Evolutionary conservation across 2,797 vertebrate genomes (phyloP).

Genomic region (Hoplostethus mediterraneus): DNA sequence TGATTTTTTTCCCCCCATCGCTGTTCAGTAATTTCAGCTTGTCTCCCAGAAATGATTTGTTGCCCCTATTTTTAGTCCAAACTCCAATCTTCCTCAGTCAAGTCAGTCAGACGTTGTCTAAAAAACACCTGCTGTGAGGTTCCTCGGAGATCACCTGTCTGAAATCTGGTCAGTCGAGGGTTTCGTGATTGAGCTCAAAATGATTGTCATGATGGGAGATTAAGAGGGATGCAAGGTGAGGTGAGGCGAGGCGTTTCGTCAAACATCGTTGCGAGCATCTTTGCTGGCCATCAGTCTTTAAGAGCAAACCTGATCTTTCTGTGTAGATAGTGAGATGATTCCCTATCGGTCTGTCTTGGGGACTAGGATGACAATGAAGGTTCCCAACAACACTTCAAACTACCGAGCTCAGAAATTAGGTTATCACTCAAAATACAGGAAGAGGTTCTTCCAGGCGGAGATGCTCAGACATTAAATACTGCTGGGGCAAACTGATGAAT

Average conservation of each 20-base stretch:
- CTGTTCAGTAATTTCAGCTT: constrained; percentile 84
- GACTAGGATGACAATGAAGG: constrained; percentile 21
- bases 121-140: constrained; percentile 81
- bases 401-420: constrained; percentile 32
- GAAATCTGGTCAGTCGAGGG: constrained; percentile 63
- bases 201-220: constrained; percentile 58
- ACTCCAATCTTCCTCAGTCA: constrained; percentile 77
- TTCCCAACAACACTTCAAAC: constrained; percentile 39
- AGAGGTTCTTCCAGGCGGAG: constrained; percentile 19
- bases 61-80: constrained; percentile 85
- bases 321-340: constrained; percentile 23
- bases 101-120: constrained; percentile 79
- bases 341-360: constrained; percentile 19
- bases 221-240: constrained; percentile 45
- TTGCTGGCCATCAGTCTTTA: constrained; percentile 42
- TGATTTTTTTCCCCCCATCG: constrained; percentile 76
- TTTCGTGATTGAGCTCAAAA: constrained; percentile 65
- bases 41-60: constrained; percentile 83
- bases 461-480: constrained; percentile 8
- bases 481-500: constrained; percentile 8
- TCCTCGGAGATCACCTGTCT: constrained; percentile 80
- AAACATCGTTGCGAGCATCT: constrained; percentile 32
- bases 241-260: constrained; percentile 54
- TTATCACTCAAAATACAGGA: constrained; percentile 50
- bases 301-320: constrained; percentile 32